phyloP scores from a whole-genome alignment of 2,113 vertebrate species.

The Lasiurus cinereus region DNA sequence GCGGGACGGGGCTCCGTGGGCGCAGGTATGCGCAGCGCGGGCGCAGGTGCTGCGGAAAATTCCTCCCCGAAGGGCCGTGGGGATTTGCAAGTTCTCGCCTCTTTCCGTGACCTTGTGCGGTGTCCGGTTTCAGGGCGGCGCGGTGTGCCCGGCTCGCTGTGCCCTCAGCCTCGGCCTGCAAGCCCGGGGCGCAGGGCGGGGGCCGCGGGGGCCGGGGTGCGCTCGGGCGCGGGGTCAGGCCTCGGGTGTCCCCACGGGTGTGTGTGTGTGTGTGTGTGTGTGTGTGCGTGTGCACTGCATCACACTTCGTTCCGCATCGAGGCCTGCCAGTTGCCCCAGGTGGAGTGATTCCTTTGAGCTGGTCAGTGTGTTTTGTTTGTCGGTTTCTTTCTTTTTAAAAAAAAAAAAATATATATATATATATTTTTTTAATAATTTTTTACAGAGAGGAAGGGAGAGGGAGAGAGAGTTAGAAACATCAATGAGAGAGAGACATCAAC shows the following conservation, averaged over 20 bases:
- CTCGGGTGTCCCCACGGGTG: slow-evolving; percentile 45
- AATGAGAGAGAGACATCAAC: too few species aligned
- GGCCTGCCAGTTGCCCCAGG: not conserved
- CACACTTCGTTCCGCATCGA: slow-evolving; percentile 24
- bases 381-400: too few species aligned
- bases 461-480: too few species aligned
- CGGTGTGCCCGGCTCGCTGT: not conserved
- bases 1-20: not conserved
- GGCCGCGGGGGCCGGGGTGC: not conserved
- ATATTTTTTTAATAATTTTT: too few species aligned
- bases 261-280: too few species aligned
- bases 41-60: slow-evolving; percentile 65
- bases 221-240: slow-evolving; percentile 53
- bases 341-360: not conserved
- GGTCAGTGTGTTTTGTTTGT: not conserved
- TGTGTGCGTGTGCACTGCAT: too few species aligned
- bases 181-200: slow-evolving; percentile 52
- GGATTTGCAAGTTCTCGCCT: slow-evolving; percentile 62
- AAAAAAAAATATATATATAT: too few species aligned
- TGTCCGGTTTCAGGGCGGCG: slow-evolving; percentile 58
- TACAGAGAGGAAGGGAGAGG: too few species aligned
- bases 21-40: not conserved
- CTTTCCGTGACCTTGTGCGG: slow-evolving; percentile 71
- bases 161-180: slow-evolving; percentile 13
- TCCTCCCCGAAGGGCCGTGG: not conserved